phyloP scores from a whole-genome alignment of 2,797 vertebrate species.

The Alfaro cultratus region DNA sequence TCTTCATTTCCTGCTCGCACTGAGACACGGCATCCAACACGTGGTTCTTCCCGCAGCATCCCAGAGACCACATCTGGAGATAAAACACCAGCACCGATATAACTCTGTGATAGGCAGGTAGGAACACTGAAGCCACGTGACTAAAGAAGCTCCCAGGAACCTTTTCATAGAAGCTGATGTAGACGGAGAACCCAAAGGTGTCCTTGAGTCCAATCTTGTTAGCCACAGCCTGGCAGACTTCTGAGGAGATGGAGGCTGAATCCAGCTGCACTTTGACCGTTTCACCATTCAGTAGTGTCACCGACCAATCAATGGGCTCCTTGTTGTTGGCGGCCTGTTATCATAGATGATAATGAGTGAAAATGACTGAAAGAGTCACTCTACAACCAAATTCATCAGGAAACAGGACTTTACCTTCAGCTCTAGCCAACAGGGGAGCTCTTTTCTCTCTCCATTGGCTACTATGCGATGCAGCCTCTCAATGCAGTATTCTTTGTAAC shows the following conservation, averaged over 20 bases:
- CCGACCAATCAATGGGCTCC: constrained; percentile 79
- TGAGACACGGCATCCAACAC: constrained; percentile 93
- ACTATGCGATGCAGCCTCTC: constrained; percentile 84
- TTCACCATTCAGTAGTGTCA: constrained; percentile 82
- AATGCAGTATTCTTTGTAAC: constrained; percentile 83
- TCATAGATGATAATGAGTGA: not conserved
- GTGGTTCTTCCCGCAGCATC: constrained; percentile 82
- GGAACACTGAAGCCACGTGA: not conserved
- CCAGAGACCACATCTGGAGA: constrained; percentile 90
- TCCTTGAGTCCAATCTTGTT: constrained; percentile 82
- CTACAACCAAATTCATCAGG: not conserved
- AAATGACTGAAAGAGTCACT: no score
- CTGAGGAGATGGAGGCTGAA: constrained; percentile 88
- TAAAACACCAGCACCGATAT: not conserved
- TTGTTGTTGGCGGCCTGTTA: constrained; percentile 87
- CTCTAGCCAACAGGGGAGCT: constrained; percentile 91
- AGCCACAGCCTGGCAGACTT: constrained; percentile 86
- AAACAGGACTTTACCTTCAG: constrained; percentile 82
- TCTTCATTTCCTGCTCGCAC: constrained; percentile 90
- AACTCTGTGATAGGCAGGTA: not conserved
- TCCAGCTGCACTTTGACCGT: constrained; percentile 82
- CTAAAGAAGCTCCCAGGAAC: constrained; percentile 36
- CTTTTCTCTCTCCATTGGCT: constrained; percentile 86
- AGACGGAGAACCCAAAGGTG: constrained; percentile 91
- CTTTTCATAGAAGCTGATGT: constrained; percentile 90